Conservation (phyloP, 2,113 vertebrate species). For the Hirundichthys speculiger region DNA sequence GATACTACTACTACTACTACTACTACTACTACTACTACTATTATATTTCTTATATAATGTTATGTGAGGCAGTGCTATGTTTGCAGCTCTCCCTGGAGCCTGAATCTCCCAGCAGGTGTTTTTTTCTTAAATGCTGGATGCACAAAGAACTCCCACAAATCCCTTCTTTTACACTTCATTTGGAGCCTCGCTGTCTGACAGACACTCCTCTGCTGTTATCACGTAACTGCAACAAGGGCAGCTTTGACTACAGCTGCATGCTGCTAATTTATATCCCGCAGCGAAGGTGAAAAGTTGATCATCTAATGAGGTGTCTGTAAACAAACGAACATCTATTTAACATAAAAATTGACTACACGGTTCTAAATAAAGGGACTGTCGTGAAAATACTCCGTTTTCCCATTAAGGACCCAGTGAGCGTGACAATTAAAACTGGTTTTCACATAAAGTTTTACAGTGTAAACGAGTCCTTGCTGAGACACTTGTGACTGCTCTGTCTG, state of each 20-base stretch:
- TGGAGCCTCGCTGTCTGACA: slow-evolving; percentile 8
- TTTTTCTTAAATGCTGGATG: not conserved
- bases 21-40: slow-evolving; percentile 5
- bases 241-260: slow-evolving; percentile 3
- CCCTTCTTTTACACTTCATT: slow-evolving; percentile 10
- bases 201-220: slow-evolving; percentile 14
- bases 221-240: slow-evolving; percentile 33
- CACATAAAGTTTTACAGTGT: slow-evolving; percentile 4
- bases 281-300: slow-evolving; percentile 43
- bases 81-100: slow-evolving; percentile 17
- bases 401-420: slow-evolving; percentile 14
- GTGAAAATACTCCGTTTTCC: not conserved
- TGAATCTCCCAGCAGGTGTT: slow-evolving; percentile 39
- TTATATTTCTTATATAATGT: slow-evolving; percentile 31
- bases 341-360: slow-evolving; percentile 29
- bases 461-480: slow-evolving; percentile 5
- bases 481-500: not conserved
- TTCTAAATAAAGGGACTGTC: slow-evolving; percentile 9
- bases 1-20: not conserved
- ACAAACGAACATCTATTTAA: slow-evolving; percentile 41
- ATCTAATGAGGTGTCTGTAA: slow-evolving; percentile 53
- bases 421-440: slow-evolving; percentile 35
- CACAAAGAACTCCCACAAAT: slow-evolving; percentile 33
- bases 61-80: slow-evolving; percentile 20
- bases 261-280: slow-evolving; percentile 28